Evolutionary conservation across 2,888 invertebrate species (phyloP), one percentile per base, ranked within the genome.

Genomic region (Drosophila prolongata): DNA sequence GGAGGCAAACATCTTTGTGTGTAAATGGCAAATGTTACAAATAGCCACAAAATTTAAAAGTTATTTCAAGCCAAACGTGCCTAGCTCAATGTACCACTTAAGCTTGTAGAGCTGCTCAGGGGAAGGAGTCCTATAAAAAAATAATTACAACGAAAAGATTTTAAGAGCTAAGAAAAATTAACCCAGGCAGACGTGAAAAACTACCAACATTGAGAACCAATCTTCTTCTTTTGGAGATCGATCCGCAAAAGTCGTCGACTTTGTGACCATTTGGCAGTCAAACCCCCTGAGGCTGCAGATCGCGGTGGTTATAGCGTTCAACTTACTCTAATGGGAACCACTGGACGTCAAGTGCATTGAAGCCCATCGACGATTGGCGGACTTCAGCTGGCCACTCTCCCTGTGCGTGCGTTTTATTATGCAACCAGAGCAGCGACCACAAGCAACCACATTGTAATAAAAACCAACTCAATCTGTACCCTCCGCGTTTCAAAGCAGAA

Each of bases 1-100:
- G 57, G 56, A 57, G 57, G 56, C 40, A 42, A 68, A 65, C 37
- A 47, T 34, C 19, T 40, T 55, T 46, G 34, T 58, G 61, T 49
- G 55, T 49, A 70, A 70, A 79, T 75, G 79, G 37, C 84, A 50
- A 62, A 75, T 62, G 81, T 76, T 85, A 82, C 83, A 82, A 72
- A 82, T 69, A 54, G 50, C 40, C 67, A 75, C 83, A 86, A 86
- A 80, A 65, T 44, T 46, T 65, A 65, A 65, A 75, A 80, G 80
- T 82, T 82, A 77, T 86, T 78, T 80, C 61, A 43, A 70, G 79
- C 85, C 74, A 73, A 54, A 71, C 77, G 60, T 76, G 61, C 53
- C 55, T 59, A 50, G 62, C 50, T 30, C 40, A 43, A 62, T 46
- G 56, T 44, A 49, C 24, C 24, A 24, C 14, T 35, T 8, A 38